These are phyloP conservation scores for Alloplasta piceator DNA, from an alignment of 2,888 invertebrate species.

Conservation along the genomic window DNA sequence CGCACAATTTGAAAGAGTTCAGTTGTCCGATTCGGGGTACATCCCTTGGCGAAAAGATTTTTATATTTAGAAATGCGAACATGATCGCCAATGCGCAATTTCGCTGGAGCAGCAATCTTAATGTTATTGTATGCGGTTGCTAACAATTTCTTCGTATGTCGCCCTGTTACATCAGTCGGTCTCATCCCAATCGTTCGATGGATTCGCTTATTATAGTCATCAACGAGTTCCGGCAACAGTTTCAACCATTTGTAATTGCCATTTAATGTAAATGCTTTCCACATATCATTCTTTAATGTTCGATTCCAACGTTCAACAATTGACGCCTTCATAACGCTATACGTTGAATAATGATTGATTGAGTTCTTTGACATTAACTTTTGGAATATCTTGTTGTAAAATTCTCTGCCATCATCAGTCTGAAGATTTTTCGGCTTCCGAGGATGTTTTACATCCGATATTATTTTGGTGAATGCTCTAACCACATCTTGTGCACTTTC, in stretches of 20 bases:
- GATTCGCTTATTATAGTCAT: conserved; percentile 74
- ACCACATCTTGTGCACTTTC: conserved; percentile 73
- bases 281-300: conserved; percentile 70
- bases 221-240: conserved; percentile 52
- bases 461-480: conserved; percentile 60
- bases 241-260: conserved; percentile 65
- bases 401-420: conserved; percentile 66
- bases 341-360: conserved; percentile 67
- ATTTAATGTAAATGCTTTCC: conserved; percentile 64
- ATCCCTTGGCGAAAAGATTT: background rate
- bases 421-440: conserved; percentile 64
- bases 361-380: conserved; percentile 29
- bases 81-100: background rate
- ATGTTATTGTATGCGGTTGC: conserved; percentile 17
- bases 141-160: conserved; percentile 60
- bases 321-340: conserved; percentile 71
- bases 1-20: conserved; percentile 7
- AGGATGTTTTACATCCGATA: conserved; percentile 2
- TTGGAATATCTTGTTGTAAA: conserved; percentile 64
- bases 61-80: conserved; percentile 10
- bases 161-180: conserved; percentile 74
- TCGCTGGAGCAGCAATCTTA: background rate
- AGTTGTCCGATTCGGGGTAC: conserved; percentile 4
- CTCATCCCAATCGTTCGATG: conserved; percentile 75
- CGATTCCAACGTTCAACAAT: conserved; percentile 74